These are phyloP conservation scores for Penelope pileata DNA, from an alignment of 2,113 vertebrate species.

Conservation along the genomic window DNA sequence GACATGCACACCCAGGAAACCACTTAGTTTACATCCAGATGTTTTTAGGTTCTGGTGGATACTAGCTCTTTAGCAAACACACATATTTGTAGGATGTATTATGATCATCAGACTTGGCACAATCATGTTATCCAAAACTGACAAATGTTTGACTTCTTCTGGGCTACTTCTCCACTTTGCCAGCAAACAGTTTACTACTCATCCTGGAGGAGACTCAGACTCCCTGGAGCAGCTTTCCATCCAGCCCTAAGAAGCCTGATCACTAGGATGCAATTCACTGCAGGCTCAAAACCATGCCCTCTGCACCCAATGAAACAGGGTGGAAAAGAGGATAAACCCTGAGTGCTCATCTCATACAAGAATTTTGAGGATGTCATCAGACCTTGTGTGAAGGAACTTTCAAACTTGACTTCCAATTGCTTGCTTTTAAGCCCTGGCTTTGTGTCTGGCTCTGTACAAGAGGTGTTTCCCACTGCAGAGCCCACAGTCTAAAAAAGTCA, in stretches of 20 bases:
- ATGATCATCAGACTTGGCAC: background rate
- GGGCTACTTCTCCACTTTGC: background rate
- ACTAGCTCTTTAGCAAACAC: background rate
- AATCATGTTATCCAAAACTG: background rate
- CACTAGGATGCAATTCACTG: background rate
- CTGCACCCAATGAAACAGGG: background rate
- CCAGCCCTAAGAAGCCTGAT: background rate
- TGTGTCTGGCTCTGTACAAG: accelerated
- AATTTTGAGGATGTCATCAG: background rate
- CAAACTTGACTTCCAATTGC: background rate
- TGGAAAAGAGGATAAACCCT: background rate
- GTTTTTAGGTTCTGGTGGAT: background rate
- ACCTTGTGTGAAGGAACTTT: background rate
- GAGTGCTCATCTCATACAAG: background rate
- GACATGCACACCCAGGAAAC: background rate
- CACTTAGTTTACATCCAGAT: background rate
- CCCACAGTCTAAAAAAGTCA: background rate
- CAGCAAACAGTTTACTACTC: background rate
- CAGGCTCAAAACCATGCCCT: background rate
- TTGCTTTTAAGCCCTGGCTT: background rate
- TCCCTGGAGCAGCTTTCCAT: background rate
- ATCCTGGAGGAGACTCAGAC: background rate
- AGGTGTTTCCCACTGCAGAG: background rate
- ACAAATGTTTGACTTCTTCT: background rate
- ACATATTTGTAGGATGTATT: background rate